Conservation (phyloP, 2,797 vertebrate species). For the Capromys pilorides region DNA sequence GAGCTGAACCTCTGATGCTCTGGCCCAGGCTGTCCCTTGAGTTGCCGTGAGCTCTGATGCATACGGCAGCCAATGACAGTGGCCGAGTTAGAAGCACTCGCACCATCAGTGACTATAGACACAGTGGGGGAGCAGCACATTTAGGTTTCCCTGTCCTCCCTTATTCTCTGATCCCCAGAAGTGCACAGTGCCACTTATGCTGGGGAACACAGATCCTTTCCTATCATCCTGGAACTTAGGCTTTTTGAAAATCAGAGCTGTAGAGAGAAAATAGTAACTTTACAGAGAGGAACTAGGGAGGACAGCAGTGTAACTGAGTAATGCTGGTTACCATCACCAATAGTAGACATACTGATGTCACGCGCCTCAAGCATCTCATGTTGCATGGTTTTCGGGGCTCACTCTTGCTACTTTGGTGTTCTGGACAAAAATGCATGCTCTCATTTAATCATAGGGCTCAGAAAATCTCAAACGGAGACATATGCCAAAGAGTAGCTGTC, state of each 20-base stretch:
- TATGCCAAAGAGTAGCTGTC: neutral
- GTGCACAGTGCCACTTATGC: neutral
- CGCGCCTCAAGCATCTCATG: neutral
- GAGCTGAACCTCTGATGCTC: neutral
- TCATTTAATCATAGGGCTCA: slow-evolving; percentile 7
- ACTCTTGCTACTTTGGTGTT: neutral
- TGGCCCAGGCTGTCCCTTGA: neutral
- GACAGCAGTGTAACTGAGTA: neutral
- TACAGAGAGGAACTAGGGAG: neutral
- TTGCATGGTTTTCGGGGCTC: neutral
- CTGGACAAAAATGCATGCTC: neutral
- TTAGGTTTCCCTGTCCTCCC: neutral
- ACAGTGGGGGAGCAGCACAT: no score
- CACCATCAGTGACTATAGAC: no score
- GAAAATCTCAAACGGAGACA: neutral
- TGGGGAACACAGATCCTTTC: neutral
- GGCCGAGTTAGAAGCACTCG: neutral
- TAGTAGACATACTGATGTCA: neutral
- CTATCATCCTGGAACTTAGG: neutral
- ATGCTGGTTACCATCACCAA: neutral
- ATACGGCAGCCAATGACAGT: neutral
- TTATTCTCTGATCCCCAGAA: neutral
- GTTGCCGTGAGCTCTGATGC: neutral
- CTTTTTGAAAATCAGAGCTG: slow-evolving; percentile 27
- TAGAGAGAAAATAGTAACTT: slow-evolving; percentile 17